Conservation (phyloP, 2,888 invertebrate genomes). For the Crioceris asparagi region DNA sequence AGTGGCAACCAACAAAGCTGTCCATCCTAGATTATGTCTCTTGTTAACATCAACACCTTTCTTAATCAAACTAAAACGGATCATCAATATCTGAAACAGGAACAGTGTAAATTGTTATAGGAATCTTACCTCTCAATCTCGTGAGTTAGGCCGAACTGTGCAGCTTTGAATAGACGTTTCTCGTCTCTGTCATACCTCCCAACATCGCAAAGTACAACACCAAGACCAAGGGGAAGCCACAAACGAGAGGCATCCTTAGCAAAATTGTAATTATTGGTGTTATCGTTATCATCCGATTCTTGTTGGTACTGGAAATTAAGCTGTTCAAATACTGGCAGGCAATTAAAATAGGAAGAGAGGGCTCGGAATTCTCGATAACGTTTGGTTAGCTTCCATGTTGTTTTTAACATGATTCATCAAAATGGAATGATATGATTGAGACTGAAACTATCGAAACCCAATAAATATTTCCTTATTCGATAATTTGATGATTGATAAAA, state of each 20-base stretch:
- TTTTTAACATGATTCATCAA: no score
- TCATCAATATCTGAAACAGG: no score
- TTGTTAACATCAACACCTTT: slow-evolving; percentile 52
- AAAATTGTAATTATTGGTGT: background rate
- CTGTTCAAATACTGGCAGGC: no score
- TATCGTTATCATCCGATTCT: no score
- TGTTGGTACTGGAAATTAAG: no score
- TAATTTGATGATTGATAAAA: no score
- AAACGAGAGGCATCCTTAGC: slow-evolving; percentile 2
- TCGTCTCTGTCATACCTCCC: slow-evolving; percentile 28
- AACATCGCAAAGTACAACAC: slow-evolving; percentile 27
- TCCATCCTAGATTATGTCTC: slow-evolving; percentile 76
- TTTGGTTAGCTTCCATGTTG: no score
- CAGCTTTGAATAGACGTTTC: slow-evolving; percentile 41
- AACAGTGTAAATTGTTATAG: slow-evolving; percentile 5
- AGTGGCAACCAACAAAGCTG: slow-evolving; percentile 72
- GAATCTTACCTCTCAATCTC: slow-evolving; percentile 40
- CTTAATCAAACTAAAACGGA: slow-evolving; percentile 33
- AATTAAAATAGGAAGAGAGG: no score
- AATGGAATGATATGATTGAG: no score
- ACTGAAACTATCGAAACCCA: no score
- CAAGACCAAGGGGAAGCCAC: slow-evolving; percentile 10
- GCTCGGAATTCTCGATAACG: no score
- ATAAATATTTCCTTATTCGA: no score
- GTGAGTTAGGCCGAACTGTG: slow-evolving; percentile 40